Conservation (phyloP, 2,113 vertebrate genomes). For the Semnopithecus entellus region DNA sequence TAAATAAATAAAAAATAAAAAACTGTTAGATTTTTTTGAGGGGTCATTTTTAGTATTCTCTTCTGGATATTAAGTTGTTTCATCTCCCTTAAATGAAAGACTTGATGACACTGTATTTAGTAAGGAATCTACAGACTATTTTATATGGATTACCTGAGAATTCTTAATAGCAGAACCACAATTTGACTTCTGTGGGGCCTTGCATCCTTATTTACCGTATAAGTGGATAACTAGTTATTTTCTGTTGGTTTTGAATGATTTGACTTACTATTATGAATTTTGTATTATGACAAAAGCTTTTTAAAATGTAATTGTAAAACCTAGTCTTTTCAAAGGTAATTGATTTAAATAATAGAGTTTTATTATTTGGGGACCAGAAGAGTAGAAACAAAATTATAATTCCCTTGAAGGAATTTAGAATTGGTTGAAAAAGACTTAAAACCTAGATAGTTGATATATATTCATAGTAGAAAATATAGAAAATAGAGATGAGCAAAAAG, state of each 20-base stretch:
- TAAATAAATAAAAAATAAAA: no score
- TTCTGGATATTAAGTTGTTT: not conserved
- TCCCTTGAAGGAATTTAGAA: conserved; percentile 31
- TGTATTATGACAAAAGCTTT: conserved; percentile 6
- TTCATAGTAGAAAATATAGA: conserved; percentile 35
- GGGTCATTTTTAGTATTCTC: not conserved
- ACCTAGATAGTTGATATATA: not conserved
- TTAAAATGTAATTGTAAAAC: conserved; percentile 37
- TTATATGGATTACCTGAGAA: not conserved
- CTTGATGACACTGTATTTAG: not conserved
- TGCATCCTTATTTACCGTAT: not conserved
- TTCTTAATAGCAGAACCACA: conserved; percentile 12
- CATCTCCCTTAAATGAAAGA: conserved; percentile 6
- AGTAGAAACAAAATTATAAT: conserved; percentile 31
- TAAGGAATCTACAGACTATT: not conserved
- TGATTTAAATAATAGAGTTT: conserved; percentile 39
- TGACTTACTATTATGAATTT: conserved; percentile 30
- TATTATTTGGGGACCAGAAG: conserved; percentile 32
- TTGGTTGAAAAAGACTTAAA: not conserved
- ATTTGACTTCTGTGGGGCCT: conserved; percentile 9
- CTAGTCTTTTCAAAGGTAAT: conserved; percentile 43
- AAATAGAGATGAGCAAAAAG: not conserved
- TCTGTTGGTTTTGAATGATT: conserved; percentile 31
- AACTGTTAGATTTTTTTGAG: no score
- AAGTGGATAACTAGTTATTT: not conserved